Conservation (phyloP, 2,113 vertebrate genomes). For the Ginglymostoma cirratum region DNA sequence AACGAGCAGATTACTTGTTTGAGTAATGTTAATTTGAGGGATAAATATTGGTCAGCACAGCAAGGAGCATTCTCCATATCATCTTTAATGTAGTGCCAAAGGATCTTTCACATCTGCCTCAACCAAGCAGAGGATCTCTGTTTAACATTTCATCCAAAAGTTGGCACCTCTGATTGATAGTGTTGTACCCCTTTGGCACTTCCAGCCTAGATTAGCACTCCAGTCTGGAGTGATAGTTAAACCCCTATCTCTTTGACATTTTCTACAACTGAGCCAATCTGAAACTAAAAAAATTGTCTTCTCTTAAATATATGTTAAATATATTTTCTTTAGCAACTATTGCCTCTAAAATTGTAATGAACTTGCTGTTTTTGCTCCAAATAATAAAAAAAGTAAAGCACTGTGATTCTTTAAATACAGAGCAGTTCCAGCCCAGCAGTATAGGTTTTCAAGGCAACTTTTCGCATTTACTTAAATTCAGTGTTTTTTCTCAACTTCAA, state of each 20-base stretch:
- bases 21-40: not conserved
- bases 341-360: not conserved
- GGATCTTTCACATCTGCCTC: not conserved
- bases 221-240: not conserved
- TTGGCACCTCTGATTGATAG: not conserved
- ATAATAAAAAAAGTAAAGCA: not conserved
- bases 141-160: not conserved
- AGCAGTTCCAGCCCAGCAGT: not conserved
- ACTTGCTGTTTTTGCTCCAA: not conserved
- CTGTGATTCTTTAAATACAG: not conserved
- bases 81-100: no score
- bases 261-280: not conserved
- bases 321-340: not conserved
- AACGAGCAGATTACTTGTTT: not conserved
- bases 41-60: not conserved
- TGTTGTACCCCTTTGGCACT: not conserved
- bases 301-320: not conserved
- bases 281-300: not conserved
- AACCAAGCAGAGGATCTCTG: not conserved
- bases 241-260: not conserved
- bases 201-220: not conserved
- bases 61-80: accelerated
- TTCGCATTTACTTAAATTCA: not conserved
- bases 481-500: not conserved
- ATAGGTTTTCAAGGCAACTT: not conserved